phyloP scores from a whole-genome alignment of 2,797 vertebrate genomes.

The Spea hammondii region DNA sequence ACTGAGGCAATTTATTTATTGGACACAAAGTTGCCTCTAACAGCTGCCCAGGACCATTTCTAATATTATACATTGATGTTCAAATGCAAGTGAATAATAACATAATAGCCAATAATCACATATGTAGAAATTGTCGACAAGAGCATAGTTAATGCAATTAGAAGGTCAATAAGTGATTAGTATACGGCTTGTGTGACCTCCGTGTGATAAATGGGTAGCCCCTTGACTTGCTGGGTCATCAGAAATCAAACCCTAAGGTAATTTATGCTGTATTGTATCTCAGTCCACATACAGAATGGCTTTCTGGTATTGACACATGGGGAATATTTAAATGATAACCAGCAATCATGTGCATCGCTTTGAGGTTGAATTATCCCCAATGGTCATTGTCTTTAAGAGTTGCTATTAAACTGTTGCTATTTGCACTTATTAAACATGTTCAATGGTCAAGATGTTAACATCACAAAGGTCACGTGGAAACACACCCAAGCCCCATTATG shows the following conservation, averaged over 20 bases:
- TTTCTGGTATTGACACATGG: slow-evolving; percentile 74
- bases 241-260: slow-evolving; percentile 70
- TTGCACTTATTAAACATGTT: slow-evolving; percentile 71
- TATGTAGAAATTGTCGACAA: neutral
- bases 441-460: neutral
- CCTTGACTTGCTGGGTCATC: slow-evolving; percentile 75
- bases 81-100: too few species aligned
- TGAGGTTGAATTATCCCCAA: slow-evolving; percentile 73
- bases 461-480: neutral
- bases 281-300: slow-evolving; percentile 79
- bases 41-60: too few species aligned
- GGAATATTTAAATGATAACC: slow-evolving; percentile 78
- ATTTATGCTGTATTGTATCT: slow-evolving; percentile 69
- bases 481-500: neutral
- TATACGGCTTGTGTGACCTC: slow-evolving; percentile 66
- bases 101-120: too few species aligned
- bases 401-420: slow-evolving; percentile 69
- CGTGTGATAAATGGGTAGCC: slow-evolving; percentile 70
- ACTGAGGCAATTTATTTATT: too few species aligned
- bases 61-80: too few species aligned
- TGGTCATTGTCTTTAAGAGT: slow-evolving; percentile 62
- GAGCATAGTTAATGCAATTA: slow-evolving; percentile 65
- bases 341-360: slow-evolving; percentile 71
- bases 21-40: too few species aligned
- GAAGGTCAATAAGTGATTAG: slow-evolving; percentile 62